Evolutionary conservation across 1,140 invertebrate genomes (phyloP).

Genomic region (Trachelipus rathkii): DNA sequence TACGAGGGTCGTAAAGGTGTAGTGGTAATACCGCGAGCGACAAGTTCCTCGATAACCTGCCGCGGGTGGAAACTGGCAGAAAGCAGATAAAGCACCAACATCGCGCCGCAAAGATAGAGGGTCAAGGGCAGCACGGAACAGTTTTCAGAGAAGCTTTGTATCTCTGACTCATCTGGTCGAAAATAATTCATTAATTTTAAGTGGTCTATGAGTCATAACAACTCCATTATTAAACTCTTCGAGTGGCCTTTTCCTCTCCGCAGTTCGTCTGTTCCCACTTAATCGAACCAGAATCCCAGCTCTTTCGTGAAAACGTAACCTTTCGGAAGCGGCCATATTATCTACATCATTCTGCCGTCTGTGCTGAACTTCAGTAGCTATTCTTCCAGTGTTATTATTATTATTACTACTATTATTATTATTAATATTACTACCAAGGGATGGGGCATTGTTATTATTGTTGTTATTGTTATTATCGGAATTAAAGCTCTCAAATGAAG

Average conservation of each 20-base stretch:
- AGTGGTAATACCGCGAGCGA: no score
- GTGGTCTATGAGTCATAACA: constrained; percentile 81
- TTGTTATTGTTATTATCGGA: not conserved
- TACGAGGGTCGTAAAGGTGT: no score
- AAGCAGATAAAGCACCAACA: no score
- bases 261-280: constrained; percentile 74
- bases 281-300: constrained; percentile 84
- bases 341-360: constrained; percentile 17
- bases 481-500: not conserved
- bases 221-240: constrained; percentile 94
- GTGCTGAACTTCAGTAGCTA: not conserved
- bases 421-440: not conserved
- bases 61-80: no score
- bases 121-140: no score
- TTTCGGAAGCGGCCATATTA: constrained; percentile 47
- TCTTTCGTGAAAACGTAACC: constrained; percentile 78
- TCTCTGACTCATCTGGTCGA: no score
- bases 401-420: no score
- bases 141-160: no score
- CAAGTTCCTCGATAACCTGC: no score
- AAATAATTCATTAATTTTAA: constrained; percentile 84
- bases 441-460: not conserved
- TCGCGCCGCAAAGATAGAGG: no score
- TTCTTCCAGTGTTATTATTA: no score
- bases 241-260: constrained; percentile 76